phyloP scores from a whole-genome alignment of 2,888 invertebrate species.

The Seira ritae region DNA sequence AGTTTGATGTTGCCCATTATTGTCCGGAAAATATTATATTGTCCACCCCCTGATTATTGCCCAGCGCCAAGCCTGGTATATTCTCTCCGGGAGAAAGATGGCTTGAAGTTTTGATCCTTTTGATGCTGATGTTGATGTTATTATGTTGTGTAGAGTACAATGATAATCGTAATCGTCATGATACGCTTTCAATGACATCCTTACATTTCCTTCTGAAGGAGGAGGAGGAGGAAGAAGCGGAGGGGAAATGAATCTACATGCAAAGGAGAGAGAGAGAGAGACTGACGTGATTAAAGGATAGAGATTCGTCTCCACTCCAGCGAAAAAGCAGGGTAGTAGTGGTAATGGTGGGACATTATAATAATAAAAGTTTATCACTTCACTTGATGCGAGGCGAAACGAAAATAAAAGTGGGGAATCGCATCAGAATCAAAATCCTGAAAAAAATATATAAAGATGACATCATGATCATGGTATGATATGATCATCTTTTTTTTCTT shows the following conservation, averaged over 20 bases:
- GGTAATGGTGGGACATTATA: neutral
- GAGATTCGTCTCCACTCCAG: neutral
- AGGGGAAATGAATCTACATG: slow-evolving; percentile 1
- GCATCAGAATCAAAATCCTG: neutral
- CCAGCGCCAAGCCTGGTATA: slow-evolving; percentile 17
- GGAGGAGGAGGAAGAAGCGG: too few relatives aligned
- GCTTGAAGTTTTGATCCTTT: slow-evolving; percentile 29
- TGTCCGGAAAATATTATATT: too few relatives aligned
- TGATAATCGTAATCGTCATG: slow-evolving; percentile 24
- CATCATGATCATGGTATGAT: neutral
- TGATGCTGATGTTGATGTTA: too few relatives aligned
- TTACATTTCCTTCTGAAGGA: slow-evolving; percentile 8
- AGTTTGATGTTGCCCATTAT: too few relatives aligned
- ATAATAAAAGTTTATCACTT: slow-evolving; percentile 16
- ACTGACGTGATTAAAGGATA: neutral
- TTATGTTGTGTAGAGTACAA: slow-evolving; percentile 14
- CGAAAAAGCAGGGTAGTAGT: slow-evolving; percentile 6
- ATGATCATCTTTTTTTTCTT: neutral
- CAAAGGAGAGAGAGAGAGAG: neutral
- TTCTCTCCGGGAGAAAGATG: neutral
- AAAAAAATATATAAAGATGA: neutral
- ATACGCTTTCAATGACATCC: slow-evolving; percentile 34
- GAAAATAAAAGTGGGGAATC: neutral
- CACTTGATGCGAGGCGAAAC: neutral
- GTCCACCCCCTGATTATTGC: too few relatives aligned